Evolutionary conservation across 2,888 invertebrate species (phyloP).

Genomic region (Smittia aterrima): DNA sequence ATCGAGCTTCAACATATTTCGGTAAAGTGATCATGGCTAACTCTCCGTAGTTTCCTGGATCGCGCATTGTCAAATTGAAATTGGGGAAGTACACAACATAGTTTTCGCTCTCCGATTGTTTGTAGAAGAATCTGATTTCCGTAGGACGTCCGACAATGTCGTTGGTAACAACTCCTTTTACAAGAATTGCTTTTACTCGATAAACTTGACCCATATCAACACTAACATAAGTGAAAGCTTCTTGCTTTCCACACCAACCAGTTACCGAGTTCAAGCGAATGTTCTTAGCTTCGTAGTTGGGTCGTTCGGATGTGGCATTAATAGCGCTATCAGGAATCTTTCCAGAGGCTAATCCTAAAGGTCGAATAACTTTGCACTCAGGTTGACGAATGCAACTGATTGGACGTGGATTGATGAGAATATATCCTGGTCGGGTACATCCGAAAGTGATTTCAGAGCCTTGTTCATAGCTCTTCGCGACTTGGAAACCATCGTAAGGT

Average conservation of each 20-base stretch:
- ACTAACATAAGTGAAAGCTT: slow-evolving; percentile 93
- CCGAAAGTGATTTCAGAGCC: slow-evolving; percentile 88
- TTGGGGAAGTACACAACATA: slow-evolving; percentile 97
- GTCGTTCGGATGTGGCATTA: slow-evolving; percentile 89
- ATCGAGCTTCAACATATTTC: slow-evolving; percentile 89
- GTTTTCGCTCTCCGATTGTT: slow-evolving; percentile 89
- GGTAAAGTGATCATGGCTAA: slow-evolving; percentile 93
- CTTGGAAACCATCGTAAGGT: slow-evolving; percentile 87
- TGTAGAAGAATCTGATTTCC: slow-evolving; percentile 95
- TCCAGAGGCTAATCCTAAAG: slow-evolving; percentile 87
- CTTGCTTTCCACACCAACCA: slow-evolving; percentile 96
- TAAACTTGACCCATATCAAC: slow-evolving; percentile 93
- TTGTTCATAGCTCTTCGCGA: slow-evolving; percentile 80
- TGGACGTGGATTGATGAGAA: slow-evolving; percentile 85
- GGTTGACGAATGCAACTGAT: slow-evolving; percentile 89
- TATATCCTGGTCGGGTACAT: slow-evolving; percentile 88
- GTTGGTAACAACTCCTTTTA: slow-evolving; percentile 92
- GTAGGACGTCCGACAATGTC: slow-evolving; percentile 94
- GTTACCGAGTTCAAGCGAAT: slow-evolving; percentile 88
- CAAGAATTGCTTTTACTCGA: slow-evolving; percentile 86
- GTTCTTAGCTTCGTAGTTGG: slow-evolving; percentile 87
- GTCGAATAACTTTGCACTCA: slow-evolving; percentile 88
- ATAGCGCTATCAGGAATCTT: slow-evolving; percentile 92
- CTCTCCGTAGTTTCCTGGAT: slow-evolving; percentile 96
- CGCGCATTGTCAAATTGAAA: slow-evolving; percentile 89